These are phyloP conservation scores for Anthophora plumipes DNA, from an alignment of 2,888 invertebrate species.

Conservation along the genomic window DNA sequence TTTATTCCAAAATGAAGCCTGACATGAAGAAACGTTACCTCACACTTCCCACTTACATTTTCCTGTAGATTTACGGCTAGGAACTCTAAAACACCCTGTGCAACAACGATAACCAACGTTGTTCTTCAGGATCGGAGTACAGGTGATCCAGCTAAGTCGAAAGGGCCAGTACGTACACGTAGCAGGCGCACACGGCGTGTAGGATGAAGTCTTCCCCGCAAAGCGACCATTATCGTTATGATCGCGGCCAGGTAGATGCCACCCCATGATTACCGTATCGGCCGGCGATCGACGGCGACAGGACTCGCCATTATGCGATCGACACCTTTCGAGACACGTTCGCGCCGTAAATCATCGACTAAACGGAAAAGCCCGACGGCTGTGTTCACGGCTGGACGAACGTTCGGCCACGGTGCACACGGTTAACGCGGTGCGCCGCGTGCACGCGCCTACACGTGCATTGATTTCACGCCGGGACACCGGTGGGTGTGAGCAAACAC, in stretches of 20 bases:
- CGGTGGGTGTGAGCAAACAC: conserved; percentile 45
- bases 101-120: neutral
- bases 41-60: no score
- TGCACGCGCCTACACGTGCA: conserved; percentile 56
- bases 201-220: conserved; percentile 80
- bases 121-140: neutral
- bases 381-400: conserved; percentile 68
- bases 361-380: conserved; percentile 76
- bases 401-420: conserved; percentile 45
- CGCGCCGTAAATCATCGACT: conserved; percentile 79
- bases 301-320: conserved; percentile 82
- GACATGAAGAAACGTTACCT: no score
- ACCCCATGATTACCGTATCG: conserved; percentile 83
- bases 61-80: neutral
- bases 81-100: neutral
- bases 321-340: conserved; percentile 81
- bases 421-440: conserved; percentile 26
- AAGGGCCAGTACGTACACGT: conserved; percentile 49
- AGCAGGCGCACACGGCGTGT: conserved; percentile 58
- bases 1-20: no score
- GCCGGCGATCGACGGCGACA: conserved; percentile 79
- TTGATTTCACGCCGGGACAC: conserved; percentile 57
- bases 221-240: conserved; percentile 80
- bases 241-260: conserved; percentile 80
- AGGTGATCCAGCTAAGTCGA: conserved; percentile 8